Percentiles rank a stretch among this genome's conserved stretches.
Conservation (phyloP, 2,113 vertebrate genomes). For the Catagonus wagneri region DNA sequence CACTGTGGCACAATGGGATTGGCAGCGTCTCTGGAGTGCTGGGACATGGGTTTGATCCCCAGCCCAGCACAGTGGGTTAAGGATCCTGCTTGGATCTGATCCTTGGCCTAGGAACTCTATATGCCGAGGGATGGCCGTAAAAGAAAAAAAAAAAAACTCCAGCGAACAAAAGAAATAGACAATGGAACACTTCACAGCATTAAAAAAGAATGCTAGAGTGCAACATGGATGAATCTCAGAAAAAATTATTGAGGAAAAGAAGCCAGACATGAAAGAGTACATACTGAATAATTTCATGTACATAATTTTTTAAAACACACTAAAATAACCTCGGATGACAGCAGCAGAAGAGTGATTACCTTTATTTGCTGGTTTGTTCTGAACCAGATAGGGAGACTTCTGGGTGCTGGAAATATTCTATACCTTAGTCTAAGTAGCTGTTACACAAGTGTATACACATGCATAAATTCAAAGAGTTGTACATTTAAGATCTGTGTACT, state of each 20-base stretch:
- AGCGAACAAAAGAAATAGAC: neutral
- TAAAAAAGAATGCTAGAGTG: constrained; percentile 31
- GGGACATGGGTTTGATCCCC: too few relatives aligned
- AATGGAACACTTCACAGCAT: constrained; percentile 13
- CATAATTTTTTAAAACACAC: neutral
- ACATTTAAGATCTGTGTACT: neutral
- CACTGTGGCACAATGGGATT: too few relatives aligned
- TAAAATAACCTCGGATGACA: constrained; percentile 12
- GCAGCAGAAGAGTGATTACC: neutral
- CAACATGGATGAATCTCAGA: neutral
- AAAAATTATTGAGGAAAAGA: neutral
- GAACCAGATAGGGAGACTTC: neutral
- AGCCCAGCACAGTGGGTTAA: too few relatives aligned
- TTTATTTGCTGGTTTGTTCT: constrained; percentile 38
- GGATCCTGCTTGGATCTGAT: too few relatives aligned
- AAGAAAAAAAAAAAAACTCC: too few relatives aligned
- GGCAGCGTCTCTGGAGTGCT: too few relatives aligned
- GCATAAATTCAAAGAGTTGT: neutral
- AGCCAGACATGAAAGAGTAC: neutral
- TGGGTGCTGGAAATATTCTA: neutral
- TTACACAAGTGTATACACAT: neutral
- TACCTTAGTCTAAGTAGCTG: neutral
- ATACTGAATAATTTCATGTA: neutral
- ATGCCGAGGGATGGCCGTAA: too few relatives aligned
- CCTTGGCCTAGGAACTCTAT: too few relatives aligned